Evolutionary conservation across 2,888 invertebrate species (phyloP), one percentile per base, ranked within the genome.

Genomic region (Helobdella robusta): DNA sequence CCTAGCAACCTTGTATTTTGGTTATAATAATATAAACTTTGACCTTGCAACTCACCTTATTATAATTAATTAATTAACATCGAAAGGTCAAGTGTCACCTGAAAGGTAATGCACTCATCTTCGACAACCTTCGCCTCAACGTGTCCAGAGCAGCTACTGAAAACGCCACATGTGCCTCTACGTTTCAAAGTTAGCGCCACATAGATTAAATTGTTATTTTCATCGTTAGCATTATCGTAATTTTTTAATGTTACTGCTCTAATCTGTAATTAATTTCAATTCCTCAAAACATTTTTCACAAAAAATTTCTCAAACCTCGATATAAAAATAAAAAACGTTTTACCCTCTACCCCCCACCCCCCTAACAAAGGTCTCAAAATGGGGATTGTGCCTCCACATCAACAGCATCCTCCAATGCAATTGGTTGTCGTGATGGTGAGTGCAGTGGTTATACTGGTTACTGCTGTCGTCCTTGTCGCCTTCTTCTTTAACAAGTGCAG

Each of bases 401-500:
- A 20, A 25, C 59, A n/a, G 20, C 25, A 59, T 11, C 6, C 4
- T 6, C 32, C 28, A 36, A 1, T 18, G 4, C 1, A 15, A 5
- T 48, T 52, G 4, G 54, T 23, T n/a, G 11, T 34, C 1, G 25
- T 48, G 6, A 15, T 54, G 23, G 30, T 23, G 15, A 20, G 32
- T n/a, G 18, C 60, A 8, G n/a, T 40, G 20, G 52, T 59, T n/a
- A 34, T 48, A 15, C 28, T 48, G 0, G 25, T 60, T 20, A 34
- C 40, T 1, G 18, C 28, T 8, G n/a, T 48, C 50, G 35, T 56
- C 11, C 28, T 59, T 25, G 46, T 65, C 48, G 59, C 36, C 52
- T 20, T 65, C 35, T 40, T 48, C 48, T 52, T 59, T 40, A 48
- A 34, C 8, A 59, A 44, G n/a, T 65, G 65, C 48, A 30, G 36